These are phyloP conservation scores for Parascotia fuliginaria DNA, from an alignment of 2,888 invertebrate genomes.

Conservation along the genomic window DNA sequence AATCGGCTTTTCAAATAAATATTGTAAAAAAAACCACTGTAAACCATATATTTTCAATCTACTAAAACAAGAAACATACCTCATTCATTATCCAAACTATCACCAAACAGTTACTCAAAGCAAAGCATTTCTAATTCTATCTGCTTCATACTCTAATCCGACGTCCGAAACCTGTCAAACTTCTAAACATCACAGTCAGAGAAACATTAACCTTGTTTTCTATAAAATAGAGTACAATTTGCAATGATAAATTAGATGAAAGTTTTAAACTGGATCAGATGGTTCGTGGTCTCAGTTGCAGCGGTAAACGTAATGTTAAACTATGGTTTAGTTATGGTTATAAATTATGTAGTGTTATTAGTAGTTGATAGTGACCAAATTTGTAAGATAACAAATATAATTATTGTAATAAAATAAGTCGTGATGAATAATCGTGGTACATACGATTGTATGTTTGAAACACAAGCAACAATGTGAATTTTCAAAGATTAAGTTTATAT, in stretches of 20 bases:
- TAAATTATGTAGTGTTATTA: background rate
- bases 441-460: too few species aligned
- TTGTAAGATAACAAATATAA: too few species aligned
- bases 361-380: too few species aligned
- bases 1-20: too few species aligned
- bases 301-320: slow-evolving; percentile 8
- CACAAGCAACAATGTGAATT: too few species aligned
- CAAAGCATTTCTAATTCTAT: slow-evolving; percentile 25
- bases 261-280: slow-evolving; percentile 39
- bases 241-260: slow-evolving; percentile 18
- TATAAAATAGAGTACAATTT: slow-evolving; percentile 16
- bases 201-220: slow-evolving; percentile 17
- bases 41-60: too few species aligned
- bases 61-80: background rate
- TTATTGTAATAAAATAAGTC: too few species aligned
- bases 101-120: slow-evolving; percentile 21
- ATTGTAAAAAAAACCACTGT: too few species aligned
- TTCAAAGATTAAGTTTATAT: too few species aligned
- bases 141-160: slow-evolving; percentile 36
- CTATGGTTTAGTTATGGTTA: background rate
- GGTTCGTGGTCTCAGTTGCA: slow-evolving; percentile 20
- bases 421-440: too few species aligned
- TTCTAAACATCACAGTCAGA: slow-evolving; percentile 23
- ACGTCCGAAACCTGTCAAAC: slow-evolving; percentile 43
- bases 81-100: slow-evolving; percentile 2